These are phyloP conservation scores for Mycteria americana DNA, from an alignment of 2,797 vertebrate species.

Conservation along the genomic window DNA sequence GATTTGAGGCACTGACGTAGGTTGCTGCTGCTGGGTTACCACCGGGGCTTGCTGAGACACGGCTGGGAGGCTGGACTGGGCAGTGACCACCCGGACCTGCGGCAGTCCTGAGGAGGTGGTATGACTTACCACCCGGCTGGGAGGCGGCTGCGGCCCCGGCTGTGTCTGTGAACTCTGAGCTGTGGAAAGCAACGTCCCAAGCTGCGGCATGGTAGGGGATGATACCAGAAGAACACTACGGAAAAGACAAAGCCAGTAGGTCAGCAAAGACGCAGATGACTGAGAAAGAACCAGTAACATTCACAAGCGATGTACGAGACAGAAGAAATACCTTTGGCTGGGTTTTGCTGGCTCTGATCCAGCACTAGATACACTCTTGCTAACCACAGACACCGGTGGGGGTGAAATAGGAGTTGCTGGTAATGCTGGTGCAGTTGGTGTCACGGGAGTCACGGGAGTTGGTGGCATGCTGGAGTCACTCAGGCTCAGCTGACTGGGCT, in stretches of 20 bases:
- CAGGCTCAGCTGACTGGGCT: slow-evolving; percentile 77
- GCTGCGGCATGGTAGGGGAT: slow-evolving; percentile 90
- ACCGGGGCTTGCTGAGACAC: slow-evolving; percentile 80
- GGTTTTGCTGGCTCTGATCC: slow-evolving; percentile 84
- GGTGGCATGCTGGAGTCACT: slow-evolving; percentile 86
- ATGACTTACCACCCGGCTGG: slow-evolving; percentile 81
- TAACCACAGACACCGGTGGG: slow-evolving; percentile 76
- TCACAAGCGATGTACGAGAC: accelerated
- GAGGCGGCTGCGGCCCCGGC: slow-evolving; percentile 75
- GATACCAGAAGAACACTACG: slow-evolving; percentile 90
- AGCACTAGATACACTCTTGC: slow-evolving; percentile 75
- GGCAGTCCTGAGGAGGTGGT: slow-evolving; percentile 82
- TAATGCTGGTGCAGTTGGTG: slow-evolving; percentile 86
- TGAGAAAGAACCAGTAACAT: background rate
- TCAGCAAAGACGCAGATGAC: background rate
- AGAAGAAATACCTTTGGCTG: slow-evolving; percentile 81
- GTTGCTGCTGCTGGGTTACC: slow-evolving; percentile 75
- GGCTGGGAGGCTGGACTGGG: slow-evolving; percentile 81
- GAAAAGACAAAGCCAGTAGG: background rate
- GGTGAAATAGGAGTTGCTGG: slow-evolving; percentile 83
- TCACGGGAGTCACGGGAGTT: slow-evolving; percentile 82
- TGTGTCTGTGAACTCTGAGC: slow-evolving; percentile 77
- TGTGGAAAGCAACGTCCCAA: slow-evolving; percentile 87
- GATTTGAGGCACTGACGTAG: slow-evolving; percentile 84
- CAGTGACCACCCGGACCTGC: slow-evolving; percentile 90